phyloP scores from a whole-genome alignment of 2,888 invertebrate species.

The Pseudolycoriella hygida region DNA sequence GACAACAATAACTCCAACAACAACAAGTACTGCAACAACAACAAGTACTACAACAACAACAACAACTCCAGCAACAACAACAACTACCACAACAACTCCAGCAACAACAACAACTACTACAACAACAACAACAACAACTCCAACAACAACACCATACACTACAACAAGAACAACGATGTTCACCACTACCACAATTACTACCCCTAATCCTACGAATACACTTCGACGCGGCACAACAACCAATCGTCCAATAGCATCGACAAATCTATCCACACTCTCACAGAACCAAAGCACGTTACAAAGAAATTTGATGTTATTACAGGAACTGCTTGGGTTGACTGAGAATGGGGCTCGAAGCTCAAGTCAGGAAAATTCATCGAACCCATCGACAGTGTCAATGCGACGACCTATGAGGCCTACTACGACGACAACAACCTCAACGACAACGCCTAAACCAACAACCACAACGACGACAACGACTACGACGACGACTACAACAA shows the following conservation, averaged over 20 bases:
- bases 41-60: constrained; percentile 9
- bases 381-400: background rate
- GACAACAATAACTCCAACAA: background rate
- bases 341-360: background rate
- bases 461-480: constrained; percentile 19
- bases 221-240: constrained; percentile 4
- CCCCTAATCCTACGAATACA: background rate
- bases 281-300: constrained; percentile 10
- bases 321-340: background rate
- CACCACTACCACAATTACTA: constrained; percentile 4
- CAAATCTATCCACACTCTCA: constrained; percentile 17
- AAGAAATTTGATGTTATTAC: background rate
- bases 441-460: constrained; percentile 20
- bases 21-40: constrained; percentile 11
- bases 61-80: constrained; percentile 7
- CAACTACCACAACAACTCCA: constrained; percentile 7
- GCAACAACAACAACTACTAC: constrained; percentile 10
- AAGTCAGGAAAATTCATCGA: background rate
- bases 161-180: constrained; percentile 13
- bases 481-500: constrained; percentile 21
- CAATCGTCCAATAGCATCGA: constrained; percentile 11
- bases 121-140: constrained; percentile 7
- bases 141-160: constrained; percentile 7
- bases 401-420: too few species aligned
- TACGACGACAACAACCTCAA: constrained; percentile 20